Evolutionary conservation across 2,888 invertebrate genomes (phyloP), one percentile per base, ranked within the genome.

Genomic region (Proisotoma minuta): DNA sequence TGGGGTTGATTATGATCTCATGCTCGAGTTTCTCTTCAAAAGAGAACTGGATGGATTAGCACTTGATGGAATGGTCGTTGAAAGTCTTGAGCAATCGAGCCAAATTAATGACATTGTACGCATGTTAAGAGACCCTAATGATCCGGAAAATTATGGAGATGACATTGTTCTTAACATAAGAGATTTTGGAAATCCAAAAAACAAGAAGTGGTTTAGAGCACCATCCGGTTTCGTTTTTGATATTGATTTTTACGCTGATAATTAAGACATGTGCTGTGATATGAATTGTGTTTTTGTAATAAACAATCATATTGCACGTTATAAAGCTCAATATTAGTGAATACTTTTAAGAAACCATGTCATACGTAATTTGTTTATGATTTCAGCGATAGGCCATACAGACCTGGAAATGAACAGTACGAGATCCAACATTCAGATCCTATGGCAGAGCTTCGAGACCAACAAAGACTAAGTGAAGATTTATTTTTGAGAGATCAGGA

Each of bases 401-500:
- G n/a, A n/a, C n/a, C n/a, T n/a, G n/a, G n/a, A n/a, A n/a, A n/a
- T n/a, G n/a, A n/a, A n/a, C n/a, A n/a, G n/a, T n/a, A n/a, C n/a
- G n/a, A n/a, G n/a, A n/a, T n/a, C n/a, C n/a, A n/a, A n/a, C n/a
- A n/a, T n/a, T n/a, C n/a, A n/a, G n/a, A n/a, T n/a, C n/a, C n/a
- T n/a, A n/a, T n/a, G n/a, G n/a, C n/a, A n/a, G n/a, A n/a, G n/a
- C n/a, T n/a, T n/a, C n/a, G 57, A 43, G 50, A 51, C 28, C n/a
- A n/a, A n/a, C n/a, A n/a, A n/a, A n/a, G n/a, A n/a, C n/a, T n/a
- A n/a, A n/a, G n/a, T n/a, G 28, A 63, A n/a, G 63, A 63, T 23
- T 29, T 47, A 10, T 63, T 63, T 40, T 57, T 63, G 10, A 49
- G 52, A 28, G 58, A 63, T n/a, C 63, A 63, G 29, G 63, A 63